Base-by-base conservation (phyloP, 2,113 vertebrate species). In the Podilymbus podiceps region DNA sequence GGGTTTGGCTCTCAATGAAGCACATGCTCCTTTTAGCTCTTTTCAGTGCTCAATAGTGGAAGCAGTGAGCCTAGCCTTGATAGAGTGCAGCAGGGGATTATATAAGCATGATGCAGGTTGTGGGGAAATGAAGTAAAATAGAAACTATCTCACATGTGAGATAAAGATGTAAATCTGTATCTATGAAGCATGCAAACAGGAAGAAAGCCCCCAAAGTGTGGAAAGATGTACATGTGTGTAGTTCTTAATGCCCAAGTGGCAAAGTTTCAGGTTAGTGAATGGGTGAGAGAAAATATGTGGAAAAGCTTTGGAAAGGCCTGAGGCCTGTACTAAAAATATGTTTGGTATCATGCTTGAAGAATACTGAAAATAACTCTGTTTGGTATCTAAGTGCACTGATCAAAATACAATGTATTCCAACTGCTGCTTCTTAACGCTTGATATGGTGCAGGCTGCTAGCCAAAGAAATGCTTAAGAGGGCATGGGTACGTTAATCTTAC, bases 391-490 rank as follows among this genome's bases (percentile, higher is more conserved):
- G 69, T 78, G 42, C 17, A 4, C 40, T 38, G 76, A 85, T 90
- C 73, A 89, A 90, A 95, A 95, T 94, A 64, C 33, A 25, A 0
- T 92, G 95, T 84, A 20, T 92, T 97, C 94, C 80, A n/a, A 75
- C 73, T 93, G 64, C 58, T 90, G 50, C 20, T 67, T 49, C 73
- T 76, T 91, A 93, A 93, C 92, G 94, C 73, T 92, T 89, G 95
- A 93, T 95, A 95, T 46, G 35, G 22, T 64, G 17, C 46, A 55
- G 92, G 90, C 95, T 92, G 64, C 58, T 72, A 68, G 96, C 97
- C 92, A 95, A 24, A 78, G 63, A 76, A 90, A 96, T 96, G 31
- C 89, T 79, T 95, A 73, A 68, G 92, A 82, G 90, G 90, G 58
- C 95, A 89, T 38, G 83, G 73, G 30, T 23, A 58, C 8, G 8